A percentile compares a stretch with the other conserved stretches of the same genome.
Conservation (phyloP, 2,797 vertebrate genomes). For the Pseudopleuronectes americanus region DNA sequence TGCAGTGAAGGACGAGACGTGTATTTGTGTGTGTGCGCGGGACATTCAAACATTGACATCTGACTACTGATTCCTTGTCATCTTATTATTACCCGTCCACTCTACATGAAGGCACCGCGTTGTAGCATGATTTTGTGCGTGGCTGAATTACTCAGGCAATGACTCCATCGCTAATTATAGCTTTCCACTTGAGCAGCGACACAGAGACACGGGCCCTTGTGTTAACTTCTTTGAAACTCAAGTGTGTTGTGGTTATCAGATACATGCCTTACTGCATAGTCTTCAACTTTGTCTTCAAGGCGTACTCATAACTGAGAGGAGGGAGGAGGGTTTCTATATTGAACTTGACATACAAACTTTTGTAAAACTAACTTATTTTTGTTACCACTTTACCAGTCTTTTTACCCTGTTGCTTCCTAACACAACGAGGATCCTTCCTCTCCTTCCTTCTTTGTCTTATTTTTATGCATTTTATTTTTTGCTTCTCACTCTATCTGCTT, state of each 20-base stretch:
- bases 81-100: slow-evolving; percentile 64
- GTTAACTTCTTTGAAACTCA: slow-evolving; percentile 60
- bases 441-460: slow-evolving; percentile 12
- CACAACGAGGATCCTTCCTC: neutral
- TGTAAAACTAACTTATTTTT: neutral
- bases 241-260: slow-evolving; percentile 38
- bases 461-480: slow-evolving; percentile 15
- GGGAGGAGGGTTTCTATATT: too few relatives aligned
- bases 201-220: slow-evolving; percentile 54
- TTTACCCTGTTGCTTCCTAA: slow-evolving; percentile 2
- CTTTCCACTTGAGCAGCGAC: slow-evolving; percentile 72
- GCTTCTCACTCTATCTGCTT: neutral
- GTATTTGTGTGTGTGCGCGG: slow-evolving; percentile 7
- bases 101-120: slow-evolving; percentile 39
- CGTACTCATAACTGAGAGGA: too few relatives aligned
- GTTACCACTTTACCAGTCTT: neutral
- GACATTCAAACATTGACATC: slow-evolving; percentile 65
- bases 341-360: too few relatives aligned
- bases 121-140: slow-evolving; percentile 64
- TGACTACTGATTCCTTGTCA: slow-evolving; percentile 79
- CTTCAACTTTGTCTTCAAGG: slow-evolving; percentile 11
- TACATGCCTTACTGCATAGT: slow-evolving; percentile 21
- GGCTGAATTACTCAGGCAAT: slow-evolving; percentile 67
- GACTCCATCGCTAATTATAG: slow-evolving; percentile 73
- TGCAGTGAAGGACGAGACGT: slow-evolving; percentile 28